Base-by-base conservation (phyloP, 1,140 invertebrate genomes). In the Glossosoma conforme region DNA sequence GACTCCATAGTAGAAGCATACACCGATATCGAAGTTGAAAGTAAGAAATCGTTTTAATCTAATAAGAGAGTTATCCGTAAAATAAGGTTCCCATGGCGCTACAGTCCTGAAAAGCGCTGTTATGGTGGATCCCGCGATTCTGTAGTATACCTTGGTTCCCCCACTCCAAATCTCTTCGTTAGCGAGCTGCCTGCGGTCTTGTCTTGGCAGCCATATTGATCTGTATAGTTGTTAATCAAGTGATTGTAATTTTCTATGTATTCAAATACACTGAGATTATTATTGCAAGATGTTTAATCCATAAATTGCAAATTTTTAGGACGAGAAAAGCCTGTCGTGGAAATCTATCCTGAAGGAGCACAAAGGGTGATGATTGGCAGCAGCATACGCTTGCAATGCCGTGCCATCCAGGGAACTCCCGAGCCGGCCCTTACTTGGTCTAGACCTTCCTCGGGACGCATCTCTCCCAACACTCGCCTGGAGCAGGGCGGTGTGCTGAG, bases 1-100 rank as follows among this genome's bases (percentile, higher is more conserved):
- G 73, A 65, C 33, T 74, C 77, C 1, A 55, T 76, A 24, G 75
- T 78, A 32, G 80, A 85, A 60, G 78, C 78, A n/a, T 85, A 82
- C 47, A 81, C 85, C 1, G 80, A 82, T 57, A 76, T 97, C 28
- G 88, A 92, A 68, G 85, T 97, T 57, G 91, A 93, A 77, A 79
- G 91, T 90, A 74, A n/a, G n/a, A n/a, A n/a, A n/a, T n/a, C n/a
- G n/a, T n/a, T n/a, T n/a, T n/a, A n/a, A n/a, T n/a, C n/a, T n/a
- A n/a, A n/a, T n/a, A n/a, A n/a, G n/a, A n/a, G n/a, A n/a, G n/a
- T n/a, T n/a, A n/a, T n/a, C n/a, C n/a, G n/a, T n/a, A n/a, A n/a
- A n/a, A n/a, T n/a, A n/a, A n/a, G n/a, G n/a, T n/a, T n/a, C n/a
- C n/a, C n/a, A n/a, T n/a, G n/a, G n/a, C n/a, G n/a, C n/a, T n/a